Evolutionary conservation across 2,888 invertebrate species (phyloP).

Genomic region (Coremacera marginata): DNA sequence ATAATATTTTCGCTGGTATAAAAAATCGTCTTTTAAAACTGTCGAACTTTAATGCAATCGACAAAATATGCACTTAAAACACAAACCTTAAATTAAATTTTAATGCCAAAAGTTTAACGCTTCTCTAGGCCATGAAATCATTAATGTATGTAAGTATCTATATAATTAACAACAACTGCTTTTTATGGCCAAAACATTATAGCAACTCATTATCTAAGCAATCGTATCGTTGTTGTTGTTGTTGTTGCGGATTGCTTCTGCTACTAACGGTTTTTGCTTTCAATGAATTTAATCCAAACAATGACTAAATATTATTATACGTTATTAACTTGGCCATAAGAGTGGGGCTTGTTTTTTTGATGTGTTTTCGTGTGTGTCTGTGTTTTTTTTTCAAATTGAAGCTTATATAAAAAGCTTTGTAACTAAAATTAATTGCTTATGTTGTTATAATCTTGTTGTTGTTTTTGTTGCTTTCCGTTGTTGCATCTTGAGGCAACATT

Average conservation of each 20-base stretch:
- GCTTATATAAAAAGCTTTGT: background rate
- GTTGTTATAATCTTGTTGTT: background rate
- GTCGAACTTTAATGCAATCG: no score
- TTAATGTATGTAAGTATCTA: background rate
- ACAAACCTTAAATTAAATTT: no score
- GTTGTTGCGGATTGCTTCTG: background rate
- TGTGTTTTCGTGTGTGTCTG: background rate
- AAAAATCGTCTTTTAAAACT: no score
- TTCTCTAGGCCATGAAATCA: no score
- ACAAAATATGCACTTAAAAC: no score
- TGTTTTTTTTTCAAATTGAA: background rate
- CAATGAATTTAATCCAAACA: slow-evolving; percentile 13
- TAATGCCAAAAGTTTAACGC: no score
- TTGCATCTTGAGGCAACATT: background rate
- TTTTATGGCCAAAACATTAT: background rate
- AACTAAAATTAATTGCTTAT: slow-evolving; percentile 25
- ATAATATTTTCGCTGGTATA: no score
- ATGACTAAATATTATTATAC: background rate
- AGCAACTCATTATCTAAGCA: background rate
- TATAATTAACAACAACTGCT: background rate
- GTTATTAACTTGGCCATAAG: background rate
- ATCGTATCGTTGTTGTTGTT: no score
- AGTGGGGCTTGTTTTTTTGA: background rate
- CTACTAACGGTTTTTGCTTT: background rate
- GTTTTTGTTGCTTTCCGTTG: background rate